A percentile compares a stretch with the other conserved stretches of the same genome.
Evolutionary conservation across 2,797 vertebrate genomes (phyloP).

Genomic region (Crocodylus rhombifer): DNA sequence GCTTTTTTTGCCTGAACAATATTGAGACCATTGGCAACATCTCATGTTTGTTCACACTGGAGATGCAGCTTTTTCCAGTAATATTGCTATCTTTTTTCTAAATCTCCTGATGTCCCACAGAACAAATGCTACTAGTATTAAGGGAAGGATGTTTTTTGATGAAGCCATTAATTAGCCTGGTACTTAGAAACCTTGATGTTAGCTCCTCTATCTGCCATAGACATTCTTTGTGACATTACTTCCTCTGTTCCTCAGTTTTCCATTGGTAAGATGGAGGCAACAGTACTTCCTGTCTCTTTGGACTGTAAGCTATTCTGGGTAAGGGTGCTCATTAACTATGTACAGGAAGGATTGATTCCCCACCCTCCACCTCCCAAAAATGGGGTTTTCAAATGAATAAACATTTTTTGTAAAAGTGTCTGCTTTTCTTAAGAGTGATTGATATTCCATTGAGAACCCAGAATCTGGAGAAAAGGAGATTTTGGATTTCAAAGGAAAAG

Average conservation of each 20-base stretch:
- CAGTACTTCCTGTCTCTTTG: background rate
- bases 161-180: background rate
- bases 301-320: background rate
- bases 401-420: background rate
- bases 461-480: background rate
- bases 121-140: background rate
- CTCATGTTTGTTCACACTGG: background rate
- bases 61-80: background rate
- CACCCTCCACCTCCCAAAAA: background rate
- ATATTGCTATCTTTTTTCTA: background rate
- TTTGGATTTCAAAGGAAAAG: background rate
- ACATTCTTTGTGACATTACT: background rate
- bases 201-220: background rate
- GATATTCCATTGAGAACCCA: background rate
- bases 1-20: background rate
- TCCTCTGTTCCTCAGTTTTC: background rate
- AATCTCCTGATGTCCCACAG: background rate
- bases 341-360: too few species aligned
- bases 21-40: background rate
- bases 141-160: background rate
- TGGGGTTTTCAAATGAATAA: background rate
- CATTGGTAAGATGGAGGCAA: background rate
- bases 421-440: background rate
- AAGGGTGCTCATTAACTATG: background rate
- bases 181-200: background rate